Conservation (phyloP, 2,888 invertebrate species). For the Ashinkailepas kermadecensis region DNA sequence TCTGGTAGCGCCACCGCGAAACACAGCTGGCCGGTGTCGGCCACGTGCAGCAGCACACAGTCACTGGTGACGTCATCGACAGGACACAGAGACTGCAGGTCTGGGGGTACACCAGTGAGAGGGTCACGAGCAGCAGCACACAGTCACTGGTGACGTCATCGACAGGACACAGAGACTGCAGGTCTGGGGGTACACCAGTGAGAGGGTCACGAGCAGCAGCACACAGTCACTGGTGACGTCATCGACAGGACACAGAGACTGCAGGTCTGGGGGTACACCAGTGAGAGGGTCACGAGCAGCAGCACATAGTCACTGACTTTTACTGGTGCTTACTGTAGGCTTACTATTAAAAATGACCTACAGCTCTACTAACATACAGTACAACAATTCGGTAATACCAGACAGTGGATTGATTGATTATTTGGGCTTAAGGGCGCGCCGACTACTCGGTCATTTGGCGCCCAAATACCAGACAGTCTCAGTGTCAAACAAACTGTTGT, state of each 20-base stretch:
- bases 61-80: background rate
- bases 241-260: background rate
- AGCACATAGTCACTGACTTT: too few species aligned
- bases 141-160: background rate
- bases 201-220: background rate
- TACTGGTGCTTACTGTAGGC: too few species aligned
- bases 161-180: background rate
- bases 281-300: background rate
- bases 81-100: background rate
- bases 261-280: background rate
- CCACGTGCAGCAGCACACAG: slow-evolving; percentile 10
- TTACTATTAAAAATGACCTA: too few species aligned
- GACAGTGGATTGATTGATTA: too few species aligned
- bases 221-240: background rate
- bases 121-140: background rate
- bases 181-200: background rate
- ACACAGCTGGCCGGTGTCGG: slow-evolving; percentile 11
- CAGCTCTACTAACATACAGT: background rate
- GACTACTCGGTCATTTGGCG: too few species aligned
- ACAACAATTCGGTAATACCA: background rate
- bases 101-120: background rate
- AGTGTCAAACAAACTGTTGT: background rate
- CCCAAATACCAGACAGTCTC: background rate
- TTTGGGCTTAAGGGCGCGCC: too few species aligned
- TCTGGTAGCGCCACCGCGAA: slow-evolving; percentile 12